Percentiles rank a stretch among this genome's conserved stretches.
Evolutionary conservation across 2,113 vertebrate genomes (phyloP).

Genomic region (Cynoglossus semilaevis): DNA sequence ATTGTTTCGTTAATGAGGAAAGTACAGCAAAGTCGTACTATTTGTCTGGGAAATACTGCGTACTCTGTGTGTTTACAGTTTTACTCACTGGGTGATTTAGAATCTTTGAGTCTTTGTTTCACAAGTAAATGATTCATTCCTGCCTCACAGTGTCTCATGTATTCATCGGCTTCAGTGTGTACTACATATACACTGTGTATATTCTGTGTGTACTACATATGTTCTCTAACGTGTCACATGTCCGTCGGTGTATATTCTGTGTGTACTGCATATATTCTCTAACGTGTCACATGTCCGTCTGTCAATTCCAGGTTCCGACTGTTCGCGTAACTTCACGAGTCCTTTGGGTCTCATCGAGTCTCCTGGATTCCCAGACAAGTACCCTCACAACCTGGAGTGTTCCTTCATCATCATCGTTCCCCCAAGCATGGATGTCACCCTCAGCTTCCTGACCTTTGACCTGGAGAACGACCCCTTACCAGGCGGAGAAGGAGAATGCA

Average conservation of each 20-base stretch:
- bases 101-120: too few relatives aligned
- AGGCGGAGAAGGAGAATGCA: slow-evolving; percentile 91
- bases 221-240: neutral
- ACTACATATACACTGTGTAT: neutral
- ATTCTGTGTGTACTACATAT: too few relatives aligned
- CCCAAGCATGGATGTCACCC: slow-evolving; percentile 91
- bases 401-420: slow-evolving; percentile 93
- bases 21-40: too few relatives aligned
- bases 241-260: neutral
- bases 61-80: too few relatives aligned
- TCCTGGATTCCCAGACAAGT: slow-evolving; percentile 95
- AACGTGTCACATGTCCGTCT: neutral
- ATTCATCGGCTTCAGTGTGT: too few relatives aligned
- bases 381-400: slow-evolving; percentile 97
- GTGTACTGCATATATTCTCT: neutral
- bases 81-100: too few relatives aligned
- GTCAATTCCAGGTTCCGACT: slow-evolving; percentile 86
- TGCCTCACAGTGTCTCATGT: too few relatives aligned
- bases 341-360: slow-evolving; percentile 90
- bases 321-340: slow-evolving; percentile 93
- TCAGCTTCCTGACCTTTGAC: slow-evolving; percentile 94
- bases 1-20: too few relatives aligned
- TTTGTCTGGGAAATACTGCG: too few relatives aligned
- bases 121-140: too few relatives aligned
- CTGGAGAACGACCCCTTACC: slow-evolving; percentile 95